Base-by-base conservation (phyloP, 2,797 vertebrate species). In the Alfaro cultratus region DNA sequence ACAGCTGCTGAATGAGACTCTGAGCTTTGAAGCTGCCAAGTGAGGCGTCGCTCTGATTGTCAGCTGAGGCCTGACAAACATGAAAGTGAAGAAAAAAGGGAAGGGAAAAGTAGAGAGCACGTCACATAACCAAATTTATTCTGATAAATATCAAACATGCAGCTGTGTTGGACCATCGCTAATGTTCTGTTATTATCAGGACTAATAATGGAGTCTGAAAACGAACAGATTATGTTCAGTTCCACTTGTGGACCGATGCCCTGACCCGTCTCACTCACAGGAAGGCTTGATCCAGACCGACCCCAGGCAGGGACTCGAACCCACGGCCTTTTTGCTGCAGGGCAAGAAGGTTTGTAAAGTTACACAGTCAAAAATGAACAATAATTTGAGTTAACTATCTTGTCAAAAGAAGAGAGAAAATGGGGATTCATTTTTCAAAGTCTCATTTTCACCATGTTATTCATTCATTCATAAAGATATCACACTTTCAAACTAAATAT, bases 1-100 rank as follows among this genome's bases (percentile, higher is more conserved):
- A 53, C 47, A 74, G 47, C 73, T 39, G 12, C 49, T 53, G 73
- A 53, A 74, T 15, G 51, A 74, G n/a, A 49, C 49, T 55, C 41
- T 74, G 10, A 39, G 11, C 26, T 41, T 55, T 74, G 49, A 74
- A 74, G 73, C 34, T 8, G 39, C 55, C 34, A 74, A 67, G 51
- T 36, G 47, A 39, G 21, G 15, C 4, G 34, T 23, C 15, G 31
- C 47, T 67, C 1, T 67, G 64, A 74, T 53, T 74, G 49, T 74
- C 49, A 36, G 47, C 31, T 53, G 21, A 23, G 4, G 34, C 15
- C 31, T 39, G 21, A 53, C 47, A 53, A 41, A 74, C 49, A 74
- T 51, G 26, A 74, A 74, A 51, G 26, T 53, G 7, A 41, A 34
- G 62, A 67, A 23, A 39, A 55, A 80, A 70, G 10, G 67, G 0